These are phyloP conservation scores for Hippotragus niger DNA, from an alignment of 2,113 vertebrate species.

Conservation along the genomic window DNA sequence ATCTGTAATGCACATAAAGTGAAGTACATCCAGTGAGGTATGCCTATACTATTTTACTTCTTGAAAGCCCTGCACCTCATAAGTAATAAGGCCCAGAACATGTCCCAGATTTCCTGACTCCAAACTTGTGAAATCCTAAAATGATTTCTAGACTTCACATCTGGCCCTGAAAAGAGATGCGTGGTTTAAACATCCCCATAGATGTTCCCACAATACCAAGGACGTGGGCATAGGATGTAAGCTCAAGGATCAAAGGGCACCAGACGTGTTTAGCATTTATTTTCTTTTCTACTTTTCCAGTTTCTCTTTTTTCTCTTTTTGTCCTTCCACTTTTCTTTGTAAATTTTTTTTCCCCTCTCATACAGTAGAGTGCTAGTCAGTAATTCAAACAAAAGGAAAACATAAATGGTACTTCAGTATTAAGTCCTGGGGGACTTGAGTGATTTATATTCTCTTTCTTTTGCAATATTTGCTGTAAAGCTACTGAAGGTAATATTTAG, in stretches of 20 bases:
- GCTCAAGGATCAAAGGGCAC: background rate
- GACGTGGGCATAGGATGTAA: background rate
- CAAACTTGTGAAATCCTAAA: background rate
- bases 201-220: background rate
- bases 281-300: background rate
- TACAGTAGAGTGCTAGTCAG: slow-evolving; percentile 37
- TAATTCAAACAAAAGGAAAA: slow-evolving; percentile 67
- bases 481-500: slow-evolving; percentile 72
- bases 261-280: background rate
- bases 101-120: background rate
- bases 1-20: background rate
- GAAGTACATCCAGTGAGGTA: background rate
- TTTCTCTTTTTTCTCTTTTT: background rate
- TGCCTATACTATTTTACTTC: background rate
- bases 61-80: background rate
- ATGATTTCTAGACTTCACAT: background rate
- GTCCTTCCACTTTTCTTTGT: background rate
- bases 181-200: background rate
- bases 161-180: background rate
- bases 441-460: slow-evolving; percentile 71
- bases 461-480: slow-evolving; percentile 68
- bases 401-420: slow-evolving; percentile 63
- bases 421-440: slow-evolving; percentile 60
- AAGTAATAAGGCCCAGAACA: background rate
- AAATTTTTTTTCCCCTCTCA: background rate